Evolutionary conservation across 2,888 invertebrate species (phyloP), one percentile per base, ranked within the genome.

Genomic region (Terebella lapidaria): DNA sequence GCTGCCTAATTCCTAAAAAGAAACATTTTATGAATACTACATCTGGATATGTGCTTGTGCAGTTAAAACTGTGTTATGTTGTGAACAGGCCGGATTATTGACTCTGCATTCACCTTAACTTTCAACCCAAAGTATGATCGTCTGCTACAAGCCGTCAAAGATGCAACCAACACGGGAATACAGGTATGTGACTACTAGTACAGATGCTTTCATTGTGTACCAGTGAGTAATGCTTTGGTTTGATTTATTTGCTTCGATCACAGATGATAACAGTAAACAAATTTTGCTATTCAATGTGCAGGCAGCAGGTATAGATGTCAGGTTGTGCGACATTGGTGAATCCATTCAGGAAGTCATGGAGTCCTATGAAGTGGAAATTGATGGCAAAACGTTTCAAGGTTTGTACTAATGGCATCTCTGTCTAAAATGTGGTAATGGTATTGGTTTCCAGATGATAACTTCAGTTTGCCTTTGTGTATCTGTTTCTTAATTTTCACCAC

Each of bases 271-370:
- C 42, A n/a, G 42, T 15, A 35, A 35, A 35, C 42, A 35, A 35
- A 35, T 35, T n/a, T 35, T 35, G 10, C 10, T 35, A 35, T 35
- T 35, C n/a, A 15, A n/a, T 35, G 42, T 35, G 42, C 68, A 84
- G 81, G 91, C 89, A 64, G 89, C 93, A 0, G 97, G 97, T 20
- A 95, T 99, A 65, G 99, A 99, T 81, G 99, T 94, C 1, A 88
- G 94, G 76, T 85, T 99, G 61, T 96, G 97, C 80, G 99, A 99
- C 75, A 90, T 99, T 67, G 99, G 86, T 15, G 91, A 93, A 65
- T 91, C 92, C 1, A 94, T 99, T 70, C 97, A 97, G 79, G 99
- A 99, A 84, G 95, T 96, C 0, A 99, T 99, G 99, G 97, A 99
- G 77, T 96, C 95, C 0, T 95, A 99, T 80, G 99, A 99, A 83